These are phyloP conservation scores for Drepana falcataria DNA, from an alignment of 2,888 invertebrate genomes.

Conservation along the genomic window DNA sequence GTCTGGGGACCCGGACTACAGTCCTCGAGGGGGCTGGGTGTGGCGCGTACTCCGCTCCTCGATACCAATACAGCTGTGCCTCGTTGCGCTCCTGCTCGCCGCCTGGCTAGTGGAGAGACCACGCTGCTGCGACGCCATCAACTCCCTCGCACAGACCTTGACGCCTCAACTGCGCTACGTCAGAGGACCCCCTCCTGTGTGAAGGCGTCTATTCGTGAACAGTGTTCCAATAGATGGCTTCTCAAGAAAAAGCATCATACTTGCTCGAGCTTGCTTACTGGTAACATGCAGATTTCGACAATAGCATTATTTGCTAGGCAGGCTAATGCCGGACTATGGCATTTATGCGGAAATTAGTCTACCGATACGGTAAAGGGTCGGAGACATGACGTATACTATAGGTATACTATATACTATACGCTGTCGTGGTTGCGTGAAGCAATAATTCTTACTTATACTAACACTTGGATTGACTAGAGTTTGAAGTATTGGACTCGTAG, in stretches of 20 bases:
- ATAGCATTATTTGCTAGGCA: neutral
- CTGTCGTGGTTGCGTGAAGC: slow-evolving; percentile 34
- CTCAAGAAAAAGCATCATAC: slow-evolving; percentile 3
- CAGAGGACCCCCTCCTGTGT: slow-evolving; percentile 90
- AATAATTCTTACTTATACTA: slow-evolving; percentile 42
- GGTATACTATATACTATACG: too few relatives aligned
- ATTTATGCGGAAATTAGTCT: neutral
- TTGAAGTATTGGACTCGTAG: slow-evolving; percentile 24
- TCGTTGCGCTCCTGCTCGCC: slow-evolving; percentile 85
- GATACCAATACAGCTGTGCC: slow-evolving; percentile 86
- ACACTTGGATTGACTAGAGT: slow-evolving; percentile 26
- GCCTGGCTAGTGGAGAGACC: slow-evolving; percentile 87
- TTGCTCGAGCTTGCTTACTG: neutral
- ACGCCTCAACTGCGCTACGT: slow-evolving; percentile 90
- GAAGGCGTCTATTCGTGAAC: slow-evolving; percentile 36
- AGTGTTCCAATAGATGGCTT: slow-evolving; percentile 26
- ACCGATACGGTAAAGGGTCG: neutral
- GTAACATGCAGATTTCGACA: neutral
- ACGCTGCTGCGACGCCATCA: slow-evolving; percentile 87
- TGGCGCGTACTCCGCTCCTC: slow-evolving; percentile 87
- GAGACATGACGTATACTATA: slow-evolving; percentile 8
- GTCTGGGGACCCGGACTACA: slow-evolving; percentile 78
- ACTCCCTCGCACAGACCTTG: slow-evolving; percentile 85
- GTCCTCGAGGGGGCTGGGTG: slow-evolving; percentile 80
- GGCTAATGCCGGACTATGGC: slow-evolving; percentile 5